phyloP scores from a whole-genome alignment of 30 jellyfish, hydroid and myxozoan genomes.

The Aurelia aurita region DNA sequence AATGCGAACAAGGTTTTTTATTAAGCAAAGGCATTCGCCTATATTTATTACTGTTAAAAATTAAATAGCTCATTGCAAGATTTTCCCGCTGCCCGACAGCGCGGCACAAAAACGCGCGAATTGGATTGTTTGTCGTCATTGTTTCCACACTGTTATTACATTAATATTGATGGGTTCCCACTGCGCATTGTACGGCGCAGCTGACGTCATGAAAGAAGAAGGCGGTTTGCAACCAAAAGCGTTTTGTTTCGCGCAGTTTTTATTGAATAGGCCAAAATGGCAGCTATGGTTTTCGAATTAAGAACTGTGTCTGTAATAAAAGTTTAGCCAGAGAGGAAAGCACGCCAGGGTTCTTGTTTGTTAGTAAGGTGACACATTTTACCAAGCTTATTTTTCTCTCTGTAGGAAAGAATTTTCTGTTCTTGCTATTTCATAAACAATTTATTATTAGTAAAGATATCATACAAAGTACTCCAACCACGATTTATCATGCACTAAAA shows the following conservation, averaged over 20 bases:
- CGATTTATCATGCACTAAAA: no score
- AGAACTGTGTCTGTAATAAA: conserved; percentile 10
- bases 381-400: not conserved
- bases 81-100: conserved; percentile 21
- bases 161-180: conserved; percentile 40
- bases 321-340: not conserved
- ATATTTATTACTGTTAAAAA: conserved; percentile 44
- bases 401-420: not conserved
- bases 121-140: conserved; percentile 12
- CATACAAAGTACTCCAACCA: no score
- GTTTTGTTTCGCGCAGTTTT: conserved; percentile 34
- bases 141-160: conserved; percentile 28
- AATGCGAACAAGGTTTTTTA: conserved; percentile 17
- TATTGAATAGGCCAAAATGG: not conserved
- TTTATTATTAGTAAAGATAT: no score
- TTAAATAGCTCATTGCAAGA: conserved; percentile 9
- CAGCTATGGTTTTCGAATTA: not conserved
- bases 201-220: conserved; percentile 62
- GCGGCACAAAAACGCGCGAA: conserved; percentile 25
- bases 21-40: conserved; percentile 12
- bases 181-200: conserved; percentile 28
- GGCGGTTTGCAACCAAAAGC: conserved; percentile 31
- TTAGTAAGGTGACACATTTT: not conserved
- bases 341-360: not conserved
- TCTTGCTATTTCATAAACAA: not conserved